phyloP scores from a whole-genome alignment of 30 jellyfish, hydroid and myxozoan species.

The Catostylus mosaicus region DNA sequence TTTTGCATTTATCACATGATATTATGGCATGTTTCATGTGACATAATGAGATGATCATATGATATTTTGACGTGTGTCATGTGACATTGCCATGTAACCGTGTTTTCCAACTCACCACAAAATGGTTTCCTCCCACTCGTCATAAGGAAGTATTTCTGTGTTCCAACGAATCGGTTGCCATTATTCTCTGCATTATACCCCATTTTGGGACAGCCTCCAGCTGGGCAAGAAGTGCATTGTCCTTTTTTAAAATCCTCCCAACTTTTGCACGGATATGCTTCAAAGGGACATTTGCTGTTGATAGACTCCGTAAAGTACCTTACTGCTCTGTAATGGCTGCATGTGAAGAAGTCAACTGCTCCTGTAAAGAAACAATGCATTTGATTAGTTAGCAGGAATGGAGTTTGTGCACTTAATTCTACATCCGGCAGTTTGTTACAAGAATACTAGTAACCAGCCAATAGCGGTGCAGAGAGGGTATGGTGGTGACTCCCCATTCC shows the following conservation, averaged over 20 bases:
- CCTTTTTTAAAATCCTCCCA: constrained; percentile 60
- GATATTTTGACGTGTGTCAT: too few species aligned
- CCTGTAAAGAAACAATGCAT: constrained; percentile 5
- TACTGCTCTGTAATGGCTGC: constrained; percentile 76
- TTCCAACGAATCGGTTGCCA: constrained; percentile 48
- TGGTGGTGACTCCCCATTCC: too few species aligned
- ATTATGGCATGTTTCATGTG: too few species aligned
- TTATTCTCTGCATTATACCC: constrained; percentile 69
- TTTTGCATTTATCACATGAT: too few species aligned
- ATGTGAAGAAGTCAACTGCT: constrained; percentile 44
- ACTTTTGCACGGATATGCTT: constrained; percentile 62
- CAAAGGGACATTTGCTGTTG: constrained; percentile 50
- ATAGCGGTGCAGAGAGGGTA: too few species aligned
- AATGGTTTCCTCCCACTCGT: constrained; percentile 69
- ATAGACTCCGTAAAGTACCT: constrained; percentile 67
- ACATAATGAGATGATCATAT: too few species aligned
- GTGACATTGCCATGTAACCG: too few species aligned
- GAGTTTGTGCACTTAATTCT: too few species aligned
- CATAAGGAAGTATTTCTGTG: constrained; percentile 43
- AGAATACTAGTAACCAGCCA: too few species aligned
- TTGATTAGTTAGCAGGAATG: neutral
- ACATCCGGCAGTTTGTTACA: too few species aligned
- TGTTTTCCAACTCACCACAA: constrained; percentile 72
- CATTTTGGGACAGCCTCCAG: constrained; percentile 66
- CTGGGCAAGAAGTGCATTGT: constrained; percentile 56